These are phyloP conservation scores for Ceuthmochares aereus DNA, from an alignment of 2,113 vertebrate genomes.

Conservation along the genomic window DNA sequence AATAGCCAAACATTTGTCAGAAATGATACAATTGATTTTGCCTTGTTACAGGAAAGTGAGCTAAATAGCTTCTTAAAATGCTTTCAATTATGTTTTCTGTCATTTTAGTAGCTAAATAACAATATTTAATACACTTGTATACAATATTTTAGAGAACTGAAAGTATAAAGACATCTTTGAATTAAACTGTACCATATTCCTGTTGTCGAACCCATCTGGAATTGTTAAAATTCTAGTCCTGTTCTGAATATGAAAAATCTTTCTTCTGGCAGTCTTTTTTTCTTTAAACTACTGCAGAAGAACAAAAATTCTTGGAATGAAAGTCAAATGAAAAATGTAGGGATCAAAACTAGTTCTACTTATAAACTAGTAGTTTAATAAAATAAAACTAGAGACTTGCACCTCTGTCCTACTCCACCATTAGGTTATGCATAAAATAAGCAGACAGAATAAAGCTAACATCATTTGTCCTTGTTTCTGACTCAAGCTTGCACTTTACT, in stretches of 20 bases:
- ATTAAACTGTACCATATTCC: neutral
- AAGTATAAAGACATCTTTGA: neutral
- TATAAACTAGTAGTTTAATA: neutral
- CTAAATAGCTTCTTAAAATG: neutral
- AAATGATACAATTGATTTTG: neutral
- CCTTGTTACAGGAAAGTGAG: neutral
- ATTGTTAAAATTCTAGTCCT: neutral
- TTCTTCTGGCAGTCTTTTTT: neutral
- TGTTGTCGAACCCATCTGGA: neutral
- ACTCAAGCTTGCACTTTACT: neutral
- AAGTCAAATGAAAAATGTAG: neutral
- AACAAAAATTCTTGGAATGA: neutral
- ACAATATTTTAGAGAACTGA: neutral
- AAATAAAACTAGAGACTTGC: neutral
- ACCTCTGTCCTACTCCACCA: neutral
- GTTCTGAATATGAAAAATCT: neutral
- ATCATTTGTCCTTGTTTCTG: neutral
- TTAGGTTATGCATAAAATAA: neutral
- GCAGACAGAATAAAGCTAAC: neutral
- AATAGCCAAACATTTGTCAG: conserved; percentile 2
- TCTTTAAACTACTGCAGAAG: neutral
- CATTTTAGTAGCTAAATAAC: neutral
- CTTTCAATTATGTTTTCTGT: neutral
- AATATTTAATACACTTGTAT: neutral
- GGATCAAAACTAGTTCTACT: neutral